These are phyloP conservation scores for Dasyornis broadbenti DNA, from an alignment of 2,113 vertebrate species.

Conservation along the genomic window DNA sequence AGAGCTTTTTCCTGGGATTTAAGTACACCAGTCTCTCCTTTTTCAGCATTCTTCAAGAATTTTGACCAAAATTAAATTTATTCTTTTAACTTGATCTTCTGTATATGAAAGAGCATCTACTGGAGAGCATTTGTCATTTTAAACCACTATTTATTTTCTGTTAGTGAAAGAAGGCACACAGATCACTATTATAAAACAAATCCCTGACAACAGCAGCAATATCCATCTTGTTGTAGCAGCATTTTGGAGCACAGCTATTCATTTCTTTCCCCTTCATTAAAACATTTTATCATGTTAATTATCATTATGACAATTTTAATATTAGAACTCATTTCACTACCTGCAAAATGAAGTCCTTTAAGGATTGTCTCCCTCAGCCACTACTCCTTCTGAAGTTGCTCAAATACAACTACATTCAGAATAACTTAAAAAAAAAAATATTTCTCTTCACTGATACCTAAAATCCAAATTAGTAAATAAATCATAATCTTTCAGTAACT, in stretches of 20 bases:
- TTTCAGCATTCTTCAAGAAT: background rate
- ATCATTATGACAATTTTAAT: conserved; percentile 2
- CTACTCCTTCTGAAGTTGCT: background rate
- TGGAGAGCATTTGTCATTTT: background rate
- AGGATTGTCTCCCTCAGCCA: background rate
- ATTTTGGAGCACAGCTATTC: background rate
- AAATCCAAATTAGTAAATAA: background rate
- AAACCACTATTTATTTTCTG: background rate
- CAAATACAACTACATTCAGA: background rate
- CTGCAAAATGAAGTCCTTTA: background rate
- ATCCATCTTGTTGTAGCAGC: background rate
- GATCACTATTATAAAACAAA: background rate
- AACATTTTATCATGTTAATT: conserved; percentile 27
- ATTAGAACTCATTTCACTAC: background rate
- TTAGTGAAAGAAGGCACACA: background rate
- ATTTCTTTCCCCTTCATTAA: background rate
- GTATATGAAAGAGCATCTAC: background rate
- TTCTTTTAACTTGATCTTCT: background rate
- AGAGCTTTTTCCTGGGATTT: background rate
- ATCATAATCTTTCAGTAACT: background rate
- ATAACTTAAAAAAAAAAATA: background rate
- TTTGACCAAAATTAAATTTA: background rate
- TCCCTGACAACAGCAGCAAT: background rate
- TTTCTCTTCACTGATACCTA: background rate
- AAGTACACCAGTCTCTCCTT: background rate